Percentiles rank a stretch among this genome's conserved stretches.
phyloP scores from a whole-genome alignment of 1,140 invertebrate species.

The Leptoteleia sp. region DNA sequence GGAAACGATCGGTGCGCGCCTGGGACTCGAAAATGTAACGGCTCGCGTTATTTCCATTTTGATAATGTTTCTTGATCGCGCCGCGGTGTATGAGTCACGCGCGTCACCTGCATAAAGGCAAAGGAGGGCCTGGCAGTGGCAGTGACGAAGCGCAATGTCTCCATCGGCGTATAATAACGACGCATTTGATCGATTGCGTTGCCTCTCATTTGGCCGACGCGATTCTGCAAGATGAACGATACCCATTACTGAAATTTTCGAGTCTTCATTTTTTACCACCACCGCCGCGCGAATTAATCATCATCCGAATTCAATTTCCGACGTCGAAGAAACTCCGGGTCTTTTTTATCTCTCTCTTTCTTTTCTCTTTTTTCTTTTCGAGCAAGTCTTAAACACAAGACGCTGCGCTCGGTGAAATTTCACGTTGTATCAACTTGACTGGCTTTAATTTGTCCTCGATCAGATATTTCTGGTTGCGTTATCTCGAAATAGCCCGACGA shows the following conservation, averaged over 20 bases:
- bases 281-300: slow-evolving; percentile 31
- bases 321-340: neutral
- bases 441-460: slow-evolving; percentile 38
- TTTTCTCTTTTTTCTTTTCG: too few relatives aligned
- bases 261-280: slow-evolving; percentile 40
- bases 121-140: slow-evolving; percentile 44
- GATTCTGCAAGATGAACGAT: slow-evolving; percentile 38
- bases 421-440: slow-evolving; percentile 20
- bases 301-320: slow-evolving; percentile 42
- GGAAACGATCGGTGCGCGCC: too few relatives aligned
- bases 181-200: slow-evolving; percentile 59
- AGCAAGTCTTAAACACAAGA: slow-evolving; percentile 1
- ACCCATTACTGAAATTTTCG: slow-evolving; percentile 31
- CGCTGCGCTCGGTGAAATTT: slow-evolving; percentile 5
- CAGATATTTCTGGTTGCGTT: slow-evolving; percentile 39
- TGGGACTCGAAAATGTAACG: neutral
- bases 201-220: slow-evolving; percentile 27
- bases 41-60: slow-evolving; percentile 8
- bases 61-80: slow-evolving; percentile 49
- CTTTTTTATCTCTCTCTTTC: slow-evolving; percentile 32
- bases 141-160: slow-evolving; percentile 60
- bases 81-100: slow-evolving; percentile 39
- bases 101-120: slow-evolving; percentile 47
- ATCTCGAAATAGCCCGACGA: slow-evolving; percentile 38
- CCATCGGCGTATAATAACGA: slow-evolving; percentile 44